Evolutionary conservation across 1,140 invertebrate genomes (phyloP).

Genomic region (Ditylenchus dipsaci): DNA sequence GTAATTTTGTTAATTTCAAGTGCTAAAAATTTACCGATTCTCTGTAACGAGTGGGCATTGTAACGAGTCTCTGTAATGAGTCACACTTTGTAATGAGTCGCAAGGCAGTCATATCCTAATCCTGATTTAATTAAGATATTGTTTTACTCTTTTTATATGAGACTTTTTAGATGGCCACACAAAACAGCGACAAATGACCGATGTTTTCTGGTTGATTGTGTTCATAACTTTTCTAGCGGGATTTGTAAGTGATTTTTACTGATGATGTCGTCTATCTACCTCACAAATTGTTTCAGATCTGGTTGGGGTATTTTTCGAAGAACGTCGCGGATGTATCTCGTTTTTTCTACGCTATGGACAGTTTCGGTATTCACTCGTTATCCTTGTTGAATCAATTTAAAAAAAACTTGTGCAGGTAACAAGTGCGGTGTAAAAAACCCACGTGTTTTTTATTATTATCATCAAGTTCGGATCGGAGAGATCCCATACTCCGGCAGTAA

Average conservation of each 20-base stretch:
- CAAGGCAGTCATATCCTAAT: too few relatives aligned
- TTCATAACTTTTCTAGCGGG: not conserved
- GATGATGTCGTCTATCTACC: not conserved
- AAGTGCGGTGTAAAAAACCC: not conserved
- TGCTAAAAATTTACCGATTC: too few relatives aligned
- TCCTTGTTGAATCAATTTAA: too few relatives aligned
- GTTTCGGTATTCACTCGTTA: not conserved
- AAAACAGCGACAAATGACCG: not conserved
- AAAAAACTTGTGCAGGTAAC: not conserved
- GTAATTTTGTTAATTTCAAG: too few relatives aligned
- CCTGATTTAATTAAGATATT: too few relatives aligned
- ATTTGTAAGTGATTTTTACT: conserved; percentile 7
- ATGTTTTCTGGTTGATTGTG: not conserved
- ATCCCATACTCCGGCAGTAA: not conserved
- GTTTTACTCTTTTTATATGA: too few relatives aligned
- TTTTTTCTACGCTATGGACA: conserved; percentile 1
- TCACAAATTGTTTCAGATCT: not conserved
- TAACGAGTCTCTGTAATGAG: too few relatives aligned
- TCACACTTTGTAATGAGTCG: too few relatives aligned
- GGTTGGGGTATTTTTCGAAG: not conserved
- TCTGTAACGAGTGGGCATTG: too few relatives aligned
- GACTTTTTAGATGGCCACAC: too few relatives aligned
- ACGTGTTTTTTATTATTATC: not conserved
- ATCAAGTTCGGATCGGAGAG: not conserved
- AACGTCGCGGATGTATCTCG: conserved; percentile 1